These are phyloP conservation scores for Gobio gobio DNA, from an alignment of 2,113 vertebrate species.

Conservation along the genomic window DNA sequence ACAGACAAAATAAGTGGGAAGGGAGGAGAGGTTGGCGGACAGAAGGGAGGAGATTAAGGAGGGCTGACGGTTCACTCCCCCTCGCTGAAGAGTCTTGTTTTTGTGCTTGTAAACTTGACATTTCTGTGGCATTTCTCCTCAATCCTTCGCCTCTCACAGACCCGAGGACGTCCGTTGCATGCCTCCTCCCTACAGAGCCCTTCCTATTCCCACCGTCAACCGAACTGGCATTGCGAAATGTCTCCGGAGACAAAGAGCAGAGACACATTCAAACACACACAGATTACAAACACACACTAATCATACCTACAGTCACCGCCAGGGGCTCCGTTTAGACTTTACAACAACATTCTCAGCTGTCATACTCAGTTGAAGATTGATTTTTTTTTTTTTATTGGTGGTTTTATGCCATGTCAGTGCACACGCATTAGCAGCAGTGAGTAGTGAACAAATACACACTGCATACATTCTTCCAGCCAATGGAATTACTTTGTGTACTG, in stretches of 20 bases:
- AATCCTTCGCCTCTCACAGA: conserved; percentile 28
- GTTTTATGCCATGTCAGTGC: neutral
- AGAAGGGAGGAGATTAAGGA: conserved; percentile 14
- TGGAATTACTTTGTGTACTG: neutral
- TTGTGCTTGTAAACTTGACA: conserved; percentile 77
- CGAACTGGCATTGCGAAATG: neutral
- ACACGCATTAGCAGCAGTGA: no score
- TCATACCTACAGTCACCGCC: neutral
- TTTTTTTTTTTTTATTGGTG: neutral
- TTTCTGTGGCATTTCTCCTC: conserved; percentile 80
- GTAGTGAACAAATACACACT: no score
- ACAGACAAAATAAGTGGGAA: conserved; percentile 18
- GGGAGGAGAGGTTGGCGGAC: neutral
- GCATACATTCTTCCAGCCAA: neutral
- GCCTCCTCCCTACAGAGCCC: neutral
- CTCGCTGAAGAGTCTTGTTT: conserved; percentile 46
- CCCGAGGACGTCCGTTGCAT: neutral
- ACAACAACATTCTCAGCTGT: neutral
- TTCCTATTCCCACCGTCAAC: conserved; percentile 8
- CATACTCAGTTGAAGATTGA: neutral
- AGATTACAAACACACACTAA: neutral
- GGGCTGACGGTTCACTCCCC: conserved; percentile 34
- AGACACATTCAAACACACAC: neutral
- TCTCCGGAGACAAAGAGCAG: conserved; percentile 9
- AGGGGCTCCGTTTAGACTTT: conserved; percentile 12